Evolutionary conservation across 2,113 vertebrate genomes (phyloP).

Genomic region (Trochalopteron elliotii): DNA sequence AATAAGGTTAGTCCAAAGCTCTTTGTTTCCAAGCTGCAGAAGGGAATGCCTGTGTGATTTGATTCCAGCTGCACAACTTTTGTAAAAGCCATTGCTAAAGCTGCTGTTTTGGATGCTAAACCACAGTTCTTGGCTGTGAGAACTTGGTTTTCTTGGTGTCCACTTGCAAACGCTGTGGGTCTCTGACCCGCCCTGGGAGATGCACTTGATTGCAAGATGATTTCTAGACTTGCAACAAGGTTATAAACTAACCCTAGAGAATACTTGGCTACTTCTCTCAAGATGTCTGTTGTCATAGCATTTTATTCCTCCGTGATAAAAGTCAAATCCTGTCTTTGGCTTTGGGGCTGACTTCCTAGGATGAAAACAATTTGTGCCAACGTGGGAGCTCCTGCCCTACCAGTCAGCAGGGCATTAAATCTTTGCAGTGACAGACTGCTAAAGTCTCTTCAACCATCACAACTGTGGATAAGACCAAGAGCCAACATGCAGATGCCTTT

Average conservation of each 20-base stretch:
- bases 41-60: slow-evolving; percentile 48
- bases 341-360: slow-evolving; percentile 51
- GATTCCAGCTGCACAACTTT: slow-evolving; percentile 36
- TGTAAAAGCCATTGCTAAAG: slow-evolving; percentile 35
- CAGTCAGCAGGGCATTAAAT: slow-evolving; percentile 60
- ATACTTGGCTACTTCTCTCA: not conserved
- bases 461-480: slow-evolving; percentile 35
- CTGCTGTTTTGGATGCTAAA: slow-evolving; percentile 35
- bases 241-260: slow-evolving; percentile 33
- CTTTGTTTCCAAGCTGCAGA: slow-evolving; percentile 69
- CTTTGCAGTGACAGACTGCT: slow-evolving; percentile 57
- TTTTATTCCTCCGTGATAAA: slow-evolving; percentile 25
- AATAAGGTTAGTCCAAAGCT: slow-evolving; percentile 94
- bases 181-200: not conserved
- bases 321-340: slow-evolving; percentile 36
- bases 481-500: slow-evolving; percentile 11
- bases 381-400: slow-evolving; percentile 54
- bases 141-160: not conserved
- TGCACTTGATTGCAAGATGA: not conserved
- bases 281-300: not conserved
- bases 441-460: slow-evolving; percentile 43
- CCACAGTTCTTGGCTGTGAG: not conserved
- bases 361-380: slow-evolving; percentile 43
- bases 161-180: not conserved
- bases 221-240: not conserved